Evolutionary conservation across 2,888 invertebrate species (phyloP), one percentile per base, ranked within the genome.

Genomic region (Acrobasis repandana): DNA sequence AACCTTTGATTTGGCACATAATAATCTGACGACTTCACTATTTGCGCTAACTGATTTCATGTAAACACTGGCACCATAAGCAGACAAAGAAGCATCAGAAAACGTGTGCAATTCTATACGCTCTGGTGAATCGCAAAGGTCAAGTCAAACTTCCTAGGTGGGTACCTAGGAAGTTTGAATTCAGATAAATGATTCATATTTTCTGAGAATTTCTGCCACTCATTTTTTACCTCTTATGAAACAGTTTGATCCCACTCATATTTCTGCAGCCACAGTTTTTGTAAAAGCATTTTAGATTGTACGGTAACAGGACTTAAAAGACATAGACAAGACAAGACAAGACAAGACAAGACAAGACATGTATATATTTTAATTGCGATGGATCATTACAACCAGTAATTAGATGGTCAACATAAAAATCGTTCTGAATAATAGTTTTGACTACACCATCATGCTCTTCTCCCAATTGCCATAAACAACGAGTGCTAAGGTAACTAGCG

Each of bases 21-120:
- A n/a, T n/a, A n/a, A n/a, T n/a, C n/a, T n/a, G n/a, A n/a, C n/a
- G n/a, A n/a, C n/a, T n/a, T n/a, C n/a, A n/a, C n/a, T n/a, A n/a
- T n/a, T n/a, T n/a, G n/a, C n/a, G n/a, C n/a, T n/a, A n/a, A n/a
- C n/a, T n/a, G n/a, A n/a, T n/a, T n/a, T n/a, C 34, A 73, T 38
- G 56, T 76, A 77, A 18, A 77, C 20, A 50, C 74, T 75, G 2
- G 74, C 69, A 0, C 74, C 76, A 20, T 70, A 74, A 0, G 75
- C 74, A 1, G 2, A 1, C 15, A 65, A 61, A 0, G 74, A 74
- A 0, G 76, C 72, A 48, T 76, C 76, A 28, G 70, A 66, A 49
- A 77, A 77, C 0, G 63, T 49, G 51, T 76, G 74, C 9, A 79
- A 18, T 61, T 76, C 73, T 6, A 72, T 64, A 10, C 6, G 2